Evolutionary conservation across 2,888 invertebrate genomes (phyloP), one percentile per base, ranked within the genome.

Genomic region (Andrena praecox): DNA sequence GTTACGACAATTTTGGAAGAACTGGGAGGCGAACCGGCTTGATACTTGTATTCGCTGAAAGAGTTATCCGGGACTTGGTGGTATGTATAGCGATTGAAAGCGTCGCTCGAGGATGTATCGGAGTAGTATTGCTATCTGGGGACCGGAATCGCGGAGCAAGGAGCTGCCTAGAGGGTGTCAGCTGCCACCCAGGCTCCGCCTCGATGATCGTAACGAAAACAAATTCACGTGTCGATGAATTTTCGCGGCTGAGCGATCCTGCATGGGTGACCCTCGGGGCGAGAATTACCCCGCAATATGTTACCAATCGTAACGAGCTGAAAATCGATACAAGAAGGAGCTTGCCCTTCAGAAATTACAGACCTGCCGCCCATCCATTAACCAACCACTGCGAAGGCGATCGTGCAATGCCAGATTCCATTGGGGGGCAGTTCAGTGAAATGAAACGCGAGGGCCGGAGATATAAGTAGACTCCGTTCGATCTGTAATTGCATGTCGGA

Each of bases 251-350:
- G 90, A 91, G 77, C 87, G 89, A 88, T 85, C 80, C 84, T 87
- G 87, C 89, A 90, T 90, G 87, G 88, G 76, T 80, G 75, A 80
- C 78, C 83, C 87, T 80, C 82, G 83, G 86, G 87, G 66, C 62
- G 90, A 90, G 90, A 92, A 92, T 92, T 90, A 88, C 87, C 90
- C 87, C 84, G 87, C 92, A 92, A 92, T 93, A 93, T 92, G 92
- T 93, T 91, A 90, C 90, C 90, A 87, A 92, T 92, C 90, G 91
- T 87, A 87, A 87, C 80, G 86, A 90, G 88, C 88, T 83, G 85
- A 87, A 90, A 90, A 91, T 91, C 91, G 80, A 90, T 91, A 82
- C 66, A 67, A 70, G 64, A 71, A 74, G 66, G 63, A 63, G 67
- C 62, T 73, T 7, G 73, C 73, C 77, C 66, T 69, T 69, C 50